Base-by-base conservation (phyloP, 2,797 vertebrate genomes). In the Chiropotes sagulatus region DNA sequence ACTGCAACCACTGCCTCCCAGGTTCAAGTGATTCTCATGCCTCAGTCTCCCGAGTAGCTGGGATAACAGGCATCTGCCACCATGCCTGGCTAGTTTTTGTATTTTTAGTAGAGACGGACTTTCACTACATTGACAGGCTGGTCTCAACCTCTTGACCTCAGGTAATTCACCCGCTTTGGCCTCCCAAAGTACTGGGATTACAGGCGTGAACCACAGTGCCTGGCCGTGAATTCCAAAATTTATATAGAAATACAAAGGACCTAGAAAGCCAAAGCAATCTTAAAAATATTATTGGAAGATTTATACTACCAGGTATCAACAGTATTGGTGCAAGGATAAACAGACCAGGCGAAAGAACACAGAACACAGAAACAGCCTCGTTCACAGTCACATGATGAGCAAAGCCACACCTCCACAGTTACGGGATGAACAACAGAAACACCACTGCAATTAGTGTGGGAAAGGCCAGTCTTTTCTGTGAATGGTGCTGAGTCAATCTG, bases 201-300 rank as follows among this genome's bases (percentile, higher is more conserved):
- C 7, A 52, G 52, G 52, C 7, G 19, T 52, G 52, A 54, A 54
- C 20, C 52, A 54, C 52, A 54, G 52, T 54, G 52, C 19, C 52
- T 54, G 52, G 7, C 20, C 52, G 7, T 22, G 73, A 61, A 78
- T 94, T 33, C 61, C 33, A 64, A 64, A 17, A 64, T 17, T 33
- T 33, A 64, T 33, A 33, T 17, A 33, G 30, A 92, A 92, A 61
- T 83, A 82, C 50, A 67, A 93, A 93, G 5, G 61, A 64, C 33
- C 15, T 64, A 64, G 88, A 92, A 95, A 78, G 48, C 33, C 54
- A 88, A 96, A 95, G 54, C 10, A 93, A 86, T 88, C 72, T 58
- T 91, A 30, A 89, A 92, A 64, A 58, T 50, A 50, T 12, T 90
- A 24, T 75, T 72, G 44, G 52, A 64, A 86, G 52, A 46, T 93